Evolutionary conservation across 2,797 vertebrate genomes (phyloP).

Genomic region (Sylvia borin): DNA sequence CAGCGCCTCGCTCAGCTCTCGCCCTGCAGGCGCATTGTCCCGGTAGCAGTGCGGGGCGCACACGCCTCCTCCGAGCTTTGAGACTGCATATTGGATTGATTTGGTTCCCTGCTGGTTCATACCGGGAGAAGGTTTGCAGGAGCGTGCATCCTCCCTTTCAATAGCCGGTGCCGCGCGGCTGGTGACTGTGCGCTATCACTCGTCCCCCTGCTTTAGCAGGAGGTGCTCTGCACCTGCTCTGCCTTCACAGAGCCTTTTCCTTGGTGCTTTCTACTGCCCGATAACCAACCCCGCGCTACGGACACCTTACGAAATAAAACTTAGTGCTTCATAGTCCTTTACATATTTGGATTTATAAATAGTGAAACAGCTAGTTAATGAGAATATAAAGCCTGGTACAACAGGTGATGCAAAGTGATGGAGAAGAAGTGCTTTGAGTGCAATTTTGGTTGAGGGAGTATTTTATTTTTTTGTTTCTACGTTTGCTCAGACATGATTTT

Average conservation of each 20-base stretch:
- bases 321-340: not conserved
- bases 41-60: not conserved
- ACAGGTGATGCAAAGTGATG: not conserved
- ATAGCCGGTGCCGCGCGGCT: rapidly evolving
- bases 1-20: not conserved
- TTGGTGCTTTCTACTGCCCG: not conserved
- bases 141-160: rapidly evolving
- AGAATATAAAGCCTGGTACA: not conserved
- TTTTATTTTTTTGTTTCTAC: not conserved
- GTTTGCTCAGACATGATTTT: not conserved
- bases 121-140: no score
- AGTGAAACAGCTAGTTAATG: not conserved
- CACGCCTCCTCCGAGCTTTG: rapidly evolving
- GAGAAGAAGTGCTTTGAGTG: not conserved
- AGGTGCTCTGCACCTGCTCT: not conserved
- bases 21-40: not conserved
- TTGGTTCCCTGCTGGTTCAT: not conserved
- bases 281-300: not conserved
- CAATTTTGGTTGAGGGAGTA: not conserved
- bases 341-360: not conserved
- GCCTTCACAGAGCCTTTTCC: not conserved
- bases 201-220: no score
- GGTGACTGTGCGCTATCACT: rapidly evolving
- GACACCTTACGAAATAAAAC: not conserved
- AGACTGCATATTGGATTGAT: rapidly evolving